Base-by-base conservation (phyloP, 2,797 vertebrate species). In the Carcharodon carcharias region DNA sequence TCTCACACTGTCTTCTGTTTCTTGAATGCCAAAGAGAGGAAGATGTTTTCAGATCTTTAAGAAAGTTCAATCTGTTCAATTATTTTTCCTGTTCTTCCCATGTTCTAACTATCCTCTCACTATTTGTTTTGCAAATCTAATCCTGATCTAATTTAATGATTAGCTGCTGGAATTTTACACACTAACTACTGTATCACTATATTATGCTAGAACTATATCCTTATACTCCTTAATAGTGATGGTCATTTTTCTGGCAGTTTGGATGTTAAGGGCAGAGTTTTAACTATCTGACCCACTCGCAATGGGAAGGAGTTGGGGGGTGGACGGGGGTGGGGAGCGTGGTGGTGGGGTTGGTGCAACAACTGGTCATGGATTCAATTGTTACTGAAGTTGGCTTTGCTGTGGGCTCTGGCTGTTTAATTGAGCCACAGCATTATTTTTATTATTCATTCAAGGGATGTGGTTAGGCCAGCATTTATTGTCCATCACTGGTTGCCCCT, bases 121-220 rank as follows among this genome's bases (percentile, higher is more conserved):
- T 61, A 89, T 89, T 61, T 54, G 35, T 89, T 54, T 50, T 67
- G 21, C 92, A 94, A 67, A 69, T 94, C n/a, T 67, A 94, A 94
- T 67, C 63, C 63, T 93, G 16, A n/a, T 93, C 12, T 65, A 40
- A 93, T 94, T 50, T 94, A 50, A 67, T 69, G 54, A 69, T 12
- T 69, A 56, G 50, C 28, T 69, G 9, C 50, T 50, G 5, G n/a
- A 69, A 50, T 69, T 23, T 18, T 50, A 26, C 26, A 69, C 92
- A 69, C 3, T 28, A 50, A 69, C 21, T 69, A 45, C 65, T 50
- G n/a, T 45, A 3, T 50, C 93, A 67, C 63, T 69, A 69, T n/a
- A 69, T 26, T 94, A 9, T 69, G 14, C 85, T 45, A 88, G 45
- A 88, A 31, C 31, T 91, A 61, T 35, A 61, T 6, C 31, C 31